Evolutionary conservation across 2,888 invertebrate genomes (phyloP), one percentile per base, ranked within the genome.

Genomic region (Pardosa pseudoannulata): DNA sequence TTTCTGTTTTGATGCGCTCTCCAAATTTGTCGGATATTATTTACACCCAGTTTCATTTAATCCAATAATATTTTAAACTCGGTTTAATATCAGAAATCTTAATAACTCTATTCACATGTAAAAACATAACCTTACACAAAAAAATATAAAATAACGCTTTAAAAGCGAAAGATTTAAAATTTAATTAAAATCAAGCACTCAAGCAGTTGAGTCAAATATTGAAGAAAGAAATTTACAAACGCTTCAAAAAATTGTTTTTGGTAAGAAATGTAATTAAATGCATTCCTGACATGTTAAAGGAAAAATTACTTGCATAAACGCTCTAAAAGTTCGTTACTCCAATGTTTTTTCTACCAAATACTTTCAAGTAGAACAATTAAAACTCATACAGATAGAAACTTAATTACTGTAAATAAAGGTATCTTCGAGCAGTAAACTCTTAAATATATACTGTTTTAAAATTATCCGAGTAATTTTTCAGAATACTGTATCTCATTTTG

Each of bases 161-260:
- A 75, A 75, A 75, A 64, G 70, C 36, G 75, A 75, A 56, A 32
- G 36, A 75, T 82, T 82, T 81, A 81, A 81, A 74, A 74, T 74
- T 71, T 82, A 82, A 82, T 82, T 82, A 82, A 82, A 82, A 75
- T 81, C 70, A 56, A 64, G 71, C 56, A 67, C 41, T 68, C 39
- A 56, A 16, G 62, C 31, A 39, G 27, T 56, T 56, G 23, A 56
- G 56, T 56, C 23, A 56, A 56, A 56, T 23, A 23, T 23, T 23
- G 56, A 5, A 56, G 56, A 56, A 56, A 56, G 23, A 56, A 56
- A 56, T 46, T 46, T 46, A 56, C 19, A 6, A 23, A 3, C 2
- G 19, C 23, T 56, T 56, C 56, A 56, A 56, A 56, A 56, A 56
- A 3, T 56, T 23, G 19, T 46, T 56, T 46, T 56, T 56, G 56